Base-by-base conservation (phyloP, 2,888 invertebrate genomes). In the Troilus luridus region DNA sequence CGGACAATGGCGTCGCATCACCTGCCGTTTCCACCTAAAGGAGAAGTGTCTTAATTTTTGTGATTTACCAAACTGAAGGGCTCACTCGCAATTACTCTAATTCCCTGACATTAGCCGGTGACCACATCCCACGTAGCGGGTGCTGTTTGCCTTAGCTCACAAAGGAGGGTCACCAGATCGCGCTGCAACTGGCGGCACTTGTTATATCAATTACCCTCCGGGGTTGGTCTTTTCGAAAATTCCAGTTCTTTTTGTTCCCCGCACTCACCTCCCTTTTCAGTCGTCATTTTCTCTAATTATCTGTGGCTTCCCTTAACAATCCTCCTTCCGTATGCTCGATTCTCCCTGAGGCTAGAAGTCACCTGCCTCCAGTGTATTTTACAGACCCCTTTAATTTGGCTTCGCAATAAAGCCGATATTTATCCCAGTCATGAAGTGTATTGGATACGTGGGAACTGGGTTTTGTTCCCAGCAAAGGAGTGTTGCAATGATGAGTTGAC, bases 171-270 rank as follows among this genome's bases (percentile, higher is more conserved):
- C n/a, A 64, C 89, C 60, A 89, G 54, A 64, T 64, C 64, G 62
- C 27, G 41, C 27, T 77, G 72, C 89, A 89, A 64, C 89, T 89
- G 89, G n/a, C 67, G 67, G 14, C 3, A n/a, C 89, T 89, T 54
- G 89, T 89, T 89, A 89, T 89, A 62, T 54, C 89, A 89, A 89
- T 89, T 89, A 89, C 89, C 89, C 17, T n/a, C 11, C 21, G 60
- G 89, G n/a, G 56, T 54, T 85, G 56, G 85, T 85, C 85, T 85
- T 85, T 85, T 85, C 85, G 85, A 85, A 85, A 64, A 89, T 59
- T 60, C 27, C 60, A 89, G 67, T 89, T 54, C 89, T 64, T 89
- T 89, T 89, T 89, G 60, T 88, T 59, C 67, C 59, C 58, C 9
- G 9, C 41, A 41, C 56, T 21, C 77, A 2, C 24, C 56, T n/a